Percentiles rank a stretch among this genome's conserved stretches.
Evolutionary conservation across 2,797 vertebrate genomes (phyloP).

Genomic region (Paedocypris micromegethes): DNA sequence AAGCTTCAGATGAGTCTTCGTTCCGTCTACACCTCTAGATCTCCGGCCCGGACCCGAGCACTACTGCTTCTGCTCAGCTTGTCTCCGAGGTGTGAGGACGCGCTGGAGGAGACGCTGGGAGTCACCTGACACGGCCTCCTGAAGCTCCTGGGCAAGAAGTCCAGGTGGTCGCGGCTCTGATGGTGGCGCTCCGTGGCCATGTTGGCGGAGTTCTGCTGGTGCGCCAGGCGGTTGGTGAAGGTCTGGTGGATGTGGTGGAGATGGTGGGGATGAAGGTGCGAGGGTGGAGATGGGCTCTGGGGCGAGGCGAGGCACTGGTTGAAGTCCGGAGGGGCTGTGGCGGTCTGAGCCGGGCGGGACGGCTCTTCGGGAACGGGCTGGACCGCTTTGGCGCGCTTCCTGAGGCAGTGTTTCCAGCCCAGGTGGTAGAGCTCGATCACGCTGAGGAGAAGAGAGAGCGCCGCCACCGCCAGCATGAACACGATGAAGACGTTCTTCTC

Average conservation of each 20-base stretch:
- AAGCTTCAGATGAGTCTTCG: background rate
- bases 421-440: slow-evolving; percentile 88
- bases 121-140: slow-evolving; percentile 60
- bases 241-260: slow-evolving; percentile 53
- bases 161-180: slow-evolving; percentile 59
- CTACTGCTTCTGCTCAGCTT: slow-evolving; percentile 86
- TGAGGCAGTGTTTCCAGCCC: slow-evolving; percentile 78
- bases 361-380: too few species aligned
- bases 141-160: slow-evolving; percentile 78
- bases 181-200: slow-evolving; percentile 79
- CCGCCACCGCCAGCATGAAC: slow-evolving; percentile 92
- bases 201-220: slow-evolving; percentile 88
- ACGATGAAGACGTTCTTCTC: slow-evolving; percentile 98
- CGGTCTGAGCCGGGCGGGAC: slow-evolving; percentile 57
- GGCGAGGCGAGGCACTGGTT: slow-evolving; percentile 75
- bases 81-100: slow-evolving; percentile 65
- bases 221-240: slow-evolving; percentile 83
- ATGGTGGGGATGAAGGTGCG: slow-evolving; percentile 57
- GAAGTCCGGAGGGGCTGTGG: slow-evolving; percentile 89
- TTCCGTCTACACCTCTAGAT: slow-evolving; percentile 76
- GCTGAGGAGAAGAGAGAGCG: slow-evolving; percentile 85
- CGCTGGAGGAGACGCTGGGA: slow-evolving; percentile 59
- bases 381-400: slow-evolving; percentile 45
- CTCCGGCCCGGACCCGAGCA: slow-evolving; percentile 78
- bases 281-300: slow-evolving; percentile 54